These are phyloP conservation scores for Eurystomus gularis DNA, from an alignment of 2,113 vertebrate species.

Conservation along the genomic window DNA sequence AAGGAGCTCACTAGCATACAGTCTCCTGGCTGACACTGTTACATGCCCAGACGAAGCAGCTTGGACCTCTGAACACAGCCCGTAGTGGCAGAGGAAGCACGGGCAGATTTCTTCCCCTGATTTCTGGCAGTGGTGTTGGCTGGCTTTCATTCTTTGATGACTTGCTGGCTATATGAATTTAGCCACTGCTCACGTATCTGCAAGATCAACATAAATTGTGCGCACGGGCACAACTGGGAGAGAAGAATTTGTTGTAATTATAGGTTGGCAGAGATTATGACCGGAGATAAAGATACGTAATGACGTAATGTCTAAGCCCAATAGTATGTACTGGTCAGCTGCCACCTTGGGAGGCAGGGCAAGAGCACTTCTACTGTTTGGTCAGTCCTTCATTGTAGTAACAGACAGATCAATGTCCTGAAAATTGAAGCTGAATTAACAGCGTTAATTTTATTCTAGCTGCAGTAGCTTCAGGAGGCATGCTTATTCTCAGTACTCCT, in stretches of 20 bases:
- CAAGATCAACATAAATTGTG: not conserved
- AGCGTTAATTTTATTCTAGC: not conserved
- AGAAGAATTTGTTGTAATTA: constrained; percentile 21
- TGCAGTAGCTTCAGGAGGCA: constrained; percentile 4
- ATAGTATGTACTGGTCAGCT: not conserved
- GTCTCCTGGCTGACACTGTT: not conserved
- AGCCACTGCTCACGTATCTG: not conserved
- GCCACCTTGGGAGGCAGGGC: not conserved
- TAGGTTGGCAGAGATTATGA: not conserved
- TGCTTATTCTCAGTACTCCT: not conserved
- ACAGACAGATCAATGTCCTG: not conserved
- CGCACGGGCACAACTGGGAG: not conserved
- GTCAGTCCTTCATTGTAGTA: not conserved
- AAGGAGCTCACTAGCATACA: not conserved
- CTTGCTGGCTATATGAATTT: not conserved
- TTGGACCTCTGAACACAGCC: not conserved
- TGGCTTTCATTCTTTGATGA: not conserved
- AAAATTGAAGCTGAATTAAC: constrained; percentile 1
- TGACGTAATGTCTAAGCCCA: not conserved
- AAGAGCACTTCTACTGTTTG: not conserved
- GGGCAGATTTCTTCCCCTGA: not conserved
- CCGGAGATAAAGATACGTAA: not conserved
- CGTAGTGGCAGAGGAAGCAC: not conserved
- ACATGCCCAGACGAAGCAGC: not conserved
- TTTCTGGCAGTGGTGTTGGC: not conserved